Percentiles rank a stretch among this genome's conserved stretches.
Conservation (phyloP, 2,797 vertebrate genomes). For the Anisognathus igniventris region DNA sequence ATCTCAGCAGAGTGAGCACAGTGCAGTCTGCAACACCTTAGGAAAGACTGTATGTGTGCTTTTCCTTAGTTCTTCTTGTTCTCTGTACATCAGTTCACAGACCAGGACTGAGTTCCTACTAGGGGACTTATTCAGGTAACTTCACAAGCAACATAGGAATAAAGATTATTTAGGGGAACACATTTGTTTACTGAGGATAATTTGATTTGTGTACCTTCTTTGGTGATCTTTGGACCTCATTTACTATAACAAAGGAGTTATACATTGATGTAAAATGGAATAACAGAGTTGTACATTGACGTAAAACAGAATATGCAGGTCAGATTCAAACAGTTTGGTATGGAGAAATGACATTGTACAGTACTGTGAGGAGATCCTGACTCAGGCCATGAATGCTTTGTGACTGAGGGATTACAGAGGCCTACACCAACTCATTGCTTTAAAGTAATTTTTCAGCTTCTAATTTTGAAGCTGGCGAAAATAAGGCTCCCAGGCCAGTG, state of each 20-base stretch:
- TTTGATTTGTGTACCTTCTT: neutral
- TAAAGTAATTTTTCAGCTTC: neutral
- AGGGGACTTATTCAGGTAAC: neutral
- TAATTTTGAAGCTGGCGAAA: neutral
- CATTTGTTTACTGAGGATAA: neutral
- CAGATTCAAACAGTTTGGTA: neutral
- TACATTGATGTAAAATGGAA: no score
- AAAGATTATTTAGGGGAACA: neutral
- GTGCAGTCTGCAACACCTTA: neutral
- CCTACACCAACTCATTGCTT: neutral
- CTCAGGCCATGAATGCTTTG: neutral
- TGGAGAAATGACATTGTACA: neutral
- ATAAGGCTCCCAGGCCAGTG: neutral
- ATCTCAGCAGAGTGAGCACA: neutral
- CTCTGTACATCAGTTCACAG: neutral
- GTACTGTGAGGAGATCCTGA: neutral
- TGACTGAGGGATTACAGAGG: neutral
- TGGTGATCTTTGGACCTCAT: neutral
- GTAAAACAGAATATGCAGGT: neutral
- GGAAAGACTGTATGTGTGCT: neutral
- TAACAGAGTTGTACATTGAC: neutral
- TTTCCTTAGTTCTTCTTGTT: neutral
- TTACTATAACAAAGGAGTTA: neutral
- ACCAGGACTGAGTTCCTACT: neutral
- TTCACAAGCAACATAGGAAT: neutral